Evolutionary conservation across 2,797 vertebrate species (phyloP).

Genomic region (Halcyon smyrnensis): DNA sequence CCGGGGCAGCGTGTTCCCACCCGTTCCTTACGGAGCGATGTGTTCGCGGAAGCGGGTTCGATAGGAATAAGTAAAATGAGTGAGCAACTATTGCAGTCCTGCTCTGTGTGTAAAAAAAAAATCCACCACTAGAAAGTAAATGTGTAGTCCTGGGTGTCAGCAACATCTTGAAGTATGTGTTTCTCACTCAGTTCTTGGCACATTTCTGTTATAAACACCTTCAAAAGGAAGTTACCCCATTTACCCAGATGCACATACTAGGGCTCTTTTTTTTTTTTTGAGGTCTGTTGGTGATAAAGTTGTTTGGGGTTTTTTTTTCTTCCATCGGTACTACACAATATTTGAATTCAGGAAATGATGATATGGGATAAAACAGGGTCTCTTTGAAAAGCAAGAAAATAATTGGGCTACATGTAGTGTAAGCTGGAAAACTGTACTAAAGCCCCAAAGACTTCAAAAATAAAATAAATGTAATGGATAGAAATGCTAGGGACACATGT

Average conservation of each 20-base stretch:
- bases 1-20: rapidly evolving
- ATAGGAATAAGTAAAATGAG: background rate
- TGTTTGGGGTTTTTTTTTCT: background rate
- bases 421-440: background rate
- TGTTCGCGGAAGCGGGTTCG: background rate
- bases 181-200: background rate
- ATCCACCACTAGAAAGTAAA: background rate
- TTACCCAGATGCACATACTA: rapidly evolving
- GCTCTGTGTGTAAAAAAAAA: rapidly evolving
- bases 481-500: background rate
- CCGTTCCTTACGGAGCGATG: rapidly evolving
- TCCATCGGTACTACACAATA: too few species aligned
- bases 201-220: background rate
- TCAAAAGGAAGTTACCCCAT: background rate
- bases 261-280: too few species aligned
- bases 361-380: background rate
- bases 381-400: background rate
- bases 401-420: background rate
- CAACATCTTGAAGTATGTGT: background rate
- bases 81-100: rapidly evolving
- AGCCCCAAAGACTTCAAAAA: background rate
- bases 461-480: too few species aligned
- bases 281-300: background rate
- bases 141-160: background rate
- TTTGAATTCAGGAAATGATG: background rate